Percentiles rank a stretch among this genome's conserved stretches.
Evolutionary conservation across 1,140 invertebrate species (phyloP).

Genomic region (Danaus plexippus): DNA sequence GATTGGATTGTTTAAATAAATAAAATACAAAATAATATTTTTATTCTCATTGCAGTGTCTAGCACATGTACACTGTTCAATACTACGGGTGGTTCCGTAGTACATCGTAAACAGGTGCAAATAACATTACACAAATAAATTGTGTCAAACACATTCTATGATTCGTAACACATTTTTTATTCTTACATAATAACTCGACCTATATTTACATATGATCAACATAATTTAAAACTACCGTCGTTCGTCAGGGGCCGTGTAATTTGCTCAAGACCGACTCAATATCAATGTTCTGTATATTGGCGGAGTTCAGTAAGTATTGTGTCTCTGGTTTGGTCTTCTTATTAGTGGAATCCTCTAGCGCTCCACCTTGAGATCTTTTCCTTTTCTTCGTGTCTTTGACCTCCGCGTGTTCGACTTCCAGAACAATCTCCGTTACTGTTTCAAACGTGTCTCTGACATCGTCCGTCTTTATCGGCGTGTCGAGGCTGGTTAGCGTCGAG

Average conservation of each 20-base stretch:
- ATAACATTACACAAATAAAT: too few species aligned
- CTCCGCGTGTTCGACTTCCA: constrained; percentile 49
- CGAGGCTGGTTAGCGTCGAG: constrained; percentile 57
- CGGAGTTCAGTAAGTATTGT: constrained; percentile 47
- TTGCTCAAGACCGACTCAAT: constrained; percentile 63
- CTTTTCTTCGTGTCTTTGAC: constrained; percentile 46
- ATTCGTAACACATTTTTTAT: too few species aligned
- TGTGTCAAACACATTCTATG: too few species aligned
- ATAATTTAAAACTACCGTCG: constrained; percentile 9
- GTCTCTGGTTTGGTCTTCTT: constrained; percentile 50
- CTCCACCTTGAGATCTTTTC: constrained; percentile 39
- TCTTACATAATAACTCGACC: constrained; percentile 4
- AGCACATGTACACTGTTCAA: too few species aligned
- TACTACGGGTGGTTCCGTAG: too few species aligned
- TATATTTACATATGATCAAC: constrained; percentile 8
- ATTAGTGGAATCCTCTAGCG: constrained; percentile 35
- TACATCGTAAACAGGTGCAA: too few species aligned
- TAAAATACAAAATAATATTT: too few species aligned
- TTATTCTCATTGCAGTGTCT: too few species aligned
- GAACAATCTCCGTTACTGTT: constrained; percentile 36
- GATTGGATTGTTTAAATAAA: too few species aligned
- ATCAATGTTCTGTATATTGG: constrained; percentile 62
- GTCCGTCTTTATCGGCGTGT: constrained; percentile 51
- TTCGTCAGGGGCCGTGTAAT: constrained; percentile 45
- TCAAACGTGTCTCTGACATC: constrained; percentile 27